Base-by-base conservation (phyloP, 2,888 invertebrate species). In the Heliconius ethilla region DNA sequence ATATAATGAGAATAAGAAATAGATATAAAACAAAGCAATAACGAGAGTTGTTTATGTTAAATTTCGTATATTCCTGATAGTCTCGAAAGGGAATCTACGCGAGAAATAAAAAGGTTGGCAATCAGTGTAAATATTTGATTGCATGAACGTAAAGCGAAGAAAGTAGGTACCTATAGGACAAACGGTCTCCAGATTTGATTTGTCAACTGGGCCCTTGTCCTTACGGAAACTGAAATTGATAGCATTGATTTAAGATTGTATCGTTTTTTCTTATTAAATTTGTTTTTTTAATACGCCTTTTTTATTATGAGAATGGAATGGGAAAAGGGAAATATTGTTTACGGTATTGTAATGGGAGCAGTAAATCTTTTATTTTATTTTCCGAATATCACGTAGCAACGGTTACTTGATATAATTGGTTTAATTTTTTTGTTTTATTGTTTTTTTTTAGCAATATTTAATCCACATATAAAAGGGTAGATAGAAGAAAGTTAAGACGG, bases 71-170 rank as follows among this genome's bases (percentile, higher is more conserved):
- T 55, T 59, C 7, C 33, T 59, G n/a, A 29, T 33, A 59, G n/a
- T 55, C 55, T 51, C 70, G n/a, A 55, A 72, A 37, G 2, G 2
- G 33, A n/a, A 72, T 59, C 55, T 45, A 37, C 59, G 33, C 59
- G 72, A 33, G 63, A 76, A 78, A 79, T 81, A 77, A 82, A 81
- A 80, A 77, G 81, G 78, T 79, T 66, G 75, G 78, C 79, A 81
- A 82, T 82, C 81, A 78, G 75, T 45, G 75, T 75, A 80, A 82
- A 81, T 80, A 82, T 82, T 82, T 82, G 81, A 82, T 82, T 80
- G 76, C 70, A 77, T 62, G 70, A 76, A 82, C 81, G 76, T 82
- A 80, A 82, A 82, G 81, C 82, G 80, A 80, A 79, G 81, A 10
- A 51, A 29, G 59, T n/a, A 59, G 10, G 63, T 27, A 63, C 1